phyloP scores from a whole-genome alignment of 2,888 invertebrate genomes.

The Sinopyrophorus schimmeli region DNA sequence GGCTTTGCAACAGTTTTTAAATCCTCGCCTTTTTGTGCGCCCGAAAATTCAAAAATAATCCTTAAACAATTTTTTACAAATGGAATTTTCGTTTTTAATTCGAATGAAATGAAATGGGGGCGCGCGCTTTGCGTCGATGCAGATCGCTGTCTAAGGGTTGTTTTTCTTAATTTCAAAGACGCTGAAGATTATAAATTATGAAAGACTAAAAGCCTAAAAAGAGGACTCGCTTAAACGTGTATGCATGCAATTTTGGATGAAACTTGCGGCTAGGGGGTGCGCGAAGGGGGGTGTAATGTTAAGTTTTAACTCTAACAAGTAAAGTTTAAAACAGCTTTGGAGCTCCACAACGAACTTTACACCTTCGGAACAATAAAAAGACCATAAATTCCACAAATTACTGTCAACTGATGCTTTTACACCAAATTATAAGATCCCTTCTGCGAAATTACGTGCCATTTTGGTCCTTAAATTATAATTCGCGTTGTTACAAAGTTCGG shows the following conservation, averaged over 20 bases:
- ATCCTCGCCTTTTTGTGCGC: too few species aligned
- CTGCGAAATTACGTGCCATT: slow-evolving; percentile 20
- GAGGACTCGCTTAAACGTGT: slow-evolving; percentile 10
- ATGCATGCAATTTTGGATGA: slow-evolving; percentile 23
- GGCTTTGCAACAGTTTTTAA: too few species aligned
- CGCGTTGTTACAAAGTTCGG: slow-evolving; percentile 15
- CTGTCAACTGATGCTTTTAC: slow-evolving; percentile 22
- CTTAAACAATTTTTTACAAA: too few species aligned
- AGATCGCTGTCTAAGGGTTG: too few species aligned
- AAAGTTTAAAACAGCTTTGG: slow-evolving; percentile 21
- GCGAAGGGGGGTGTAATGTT: too few species aligned
- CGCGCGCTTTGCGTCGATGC: neutral
- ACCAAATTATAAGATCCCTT: slow-evolving; percentile 26
- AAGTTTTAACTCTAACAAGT: slow-evolving; percentile 20
- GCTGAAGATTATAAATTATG: slow-evolving; percentile 12
- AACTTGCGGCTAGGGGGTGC: too few species aligned
- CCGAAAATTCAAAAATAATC: too few species aligned
- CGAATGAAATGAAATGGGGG: neutral
- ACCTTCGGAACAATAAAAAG: slow-evolving; percentile 28
- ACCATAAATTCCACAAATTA: slow-evolving; percentile 25
- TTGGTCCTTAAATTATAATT: slow-evolving; percentile 33
- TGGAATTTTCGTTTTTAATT: too few species aligned
- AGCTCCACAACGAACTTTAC: slow-evolving; percentile 26
- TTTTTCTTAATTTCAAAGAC: too few species aligned
- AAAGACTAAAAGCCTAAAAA: slow-evolving; percentile 15